Evolutionary conservation across 2,113 vertebrate genomes (phyloP), one percentile per base, ranked within the genome.

Genomic region (Alosa alosa): DNA sequence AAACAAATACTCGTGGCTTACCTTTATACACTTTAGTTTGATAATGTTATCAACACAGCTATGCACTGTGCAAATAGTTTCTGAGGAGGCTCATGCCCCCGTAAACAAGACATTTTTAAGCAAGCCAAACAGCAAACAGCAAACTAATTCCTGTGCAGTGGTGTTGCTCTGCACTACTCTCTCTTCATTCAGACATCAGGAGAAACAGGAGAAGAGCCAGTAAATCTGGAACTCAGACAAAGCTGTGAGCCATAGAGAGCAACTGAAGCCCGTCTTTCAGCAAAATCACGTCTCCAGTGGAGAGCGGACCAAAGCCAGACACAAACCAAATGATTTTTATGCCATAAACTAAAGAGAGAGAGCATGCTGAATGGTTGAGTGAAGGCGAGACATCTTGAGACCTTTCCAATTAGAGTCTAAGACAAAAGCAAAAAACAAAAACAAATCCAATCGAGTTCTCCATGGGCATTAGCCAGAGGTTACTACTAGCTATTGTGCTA

Each of bases 171-270:
- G 72, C 72, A 78, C 72, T 68, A 68, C 64, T 39, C 60, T 64
- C n/a, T 68, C 64, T 25, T 68, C 25, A 36, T 41, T 4, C 2
- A 78, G 31, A 78, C 72, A 78, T 6, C 72, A 78, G 15, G 72
- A 85, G 81, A 88, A 87, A 89, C 88, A 84, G 55, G 78, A 82
- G 82, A 82, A 89, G 57, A 86, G 85, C 64, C 82, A 84, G 83
- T 25, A 72, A 88, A 86, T 78, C 72, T 78, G 72, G 72, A 78
- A 39, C 72, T 78, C 72, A 78, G 72, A 39, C 68, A 78, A 36
- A 78, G 86, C 87, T 84, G 88, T 18, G 83, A 86, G 90, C 31
- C 31, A 5, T 78, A 78, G 25, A 78, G 64, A 72, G 64, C 25
- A 31, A 72, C 64, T 72, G 4, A 31, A 72, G 64, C 31, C 72